Conservation (phyloP, 2,888 invertebrate species). For the Adelognathus sp. region DNA sequence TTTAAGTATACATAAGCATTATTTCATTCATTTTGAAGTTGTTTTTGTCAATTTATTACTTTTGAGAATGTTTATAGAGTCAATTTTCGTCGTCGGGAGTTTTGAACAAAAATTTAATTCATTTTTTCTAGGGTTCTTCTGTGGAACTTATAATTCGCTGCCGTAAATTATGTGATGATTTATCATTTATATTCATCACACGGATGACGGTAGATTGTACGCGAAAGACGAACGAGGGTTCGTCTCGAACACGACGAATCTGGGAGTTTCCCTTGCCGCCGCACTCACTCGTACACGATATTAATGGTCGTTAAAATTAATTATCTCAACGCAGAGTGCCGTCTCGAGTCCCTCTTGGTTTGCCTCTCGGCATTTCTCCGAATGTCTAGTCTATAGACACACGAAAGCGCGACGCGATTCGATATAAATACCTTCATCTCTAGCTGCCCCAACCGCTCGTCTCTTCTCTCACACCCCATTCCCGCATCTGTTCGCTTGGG, state of each 20-base stretch:
- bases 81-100: background rate
- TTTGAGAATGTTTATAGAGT: background rate
- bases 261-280: slow-evolving; percentile 8
- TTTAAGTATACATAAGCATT: too few relatives aligned
- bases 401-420: slow-evolving; percentile 3
- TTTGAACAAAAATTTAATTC: slow-evolving; percentile 23
- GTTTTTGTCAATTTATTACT: too few relatives aligned
- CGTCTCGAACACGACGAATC: slow-evolving; percentile 21
- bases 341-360: background rate
- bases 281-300: slow-evolving; percentile 36
- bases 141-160: slow-evolving; percentile 19
- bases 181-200: slow-evolving; percentile 18
- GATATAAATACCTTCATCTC: slow-evolving; percentile 27
- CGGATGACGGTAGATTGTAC: slow-evolving; percentile 5
- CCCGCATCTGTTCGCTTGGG: background rate
- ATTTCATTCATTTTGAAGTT: too few relatives aligned
- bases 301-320: slow-evolving; percentile 57
- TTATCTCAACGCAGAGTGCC: slow-evolving; percentile 37
- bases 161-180: slow-evolving; percentile 37
- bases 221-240: background rate
- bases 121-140: background rate
- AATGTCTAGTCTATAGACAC: background rate
- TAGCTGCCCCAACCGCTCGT: background rate
- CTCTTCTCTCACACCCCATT: background rate
- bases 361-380: slow-evolving; percentile 5